Conservation (phyloP, 1,140 invertebrate genomes). For the Drosophila kanapiae region DNA sequence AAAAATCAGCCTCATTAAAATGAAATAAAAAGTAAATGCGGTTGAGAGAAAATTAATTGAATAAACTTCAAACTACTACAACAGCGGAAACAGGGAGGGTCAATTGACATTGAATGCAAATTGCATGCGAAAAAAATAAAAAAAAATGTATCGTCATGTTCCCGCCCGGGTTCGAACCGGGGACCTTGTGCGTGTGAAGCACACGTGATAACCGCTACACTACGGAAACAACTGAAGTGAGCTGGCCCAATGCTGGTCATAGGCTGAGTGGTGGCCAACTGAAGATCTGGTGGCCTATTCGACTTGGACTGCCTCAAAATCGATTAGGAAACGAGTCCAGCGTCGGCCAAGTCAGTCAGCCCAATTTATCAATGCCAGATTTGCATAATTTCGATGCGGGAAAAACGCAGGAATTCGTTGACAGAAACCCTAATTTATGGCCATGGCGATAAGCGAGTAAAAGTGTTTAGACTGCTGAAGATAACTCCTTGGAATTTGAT, state of each 20-base stretch:
- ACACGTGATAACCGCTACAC: slow-evolving; percentile 87
- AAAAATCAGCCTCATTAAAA: slow-evolving; percentile 71
- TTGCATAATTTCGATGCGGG: slow-evolving; percentile 66
- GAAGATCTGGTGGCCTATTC: slow-evolving; percentile 22
- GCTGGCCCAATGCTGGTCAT: neutral
- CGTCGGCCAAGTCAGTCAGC: neutral
- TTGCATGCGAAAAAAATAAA: slow-evolving; percentile 13
- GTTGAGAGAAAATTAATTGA: slow-evolving; percentile 29
- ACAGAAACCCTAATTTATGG: slow-evolving; percentile 69
- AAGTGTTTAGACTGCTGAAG: slow-evolving; percentile 58
- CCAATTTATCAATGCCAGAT: slow-evolving; percentile 65
- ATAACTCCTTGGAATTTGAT: slow-evolving; percentile 1
- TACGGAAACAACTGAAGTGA: slow-evolving; percentile 61
- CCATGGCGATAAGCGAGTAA: slow-evolving; percentile 69
- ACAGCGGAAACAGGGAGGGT: neutral
- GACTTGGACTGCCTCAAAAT: neutral
- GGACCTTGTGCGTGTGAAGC: slow-evolving; percentile 89
- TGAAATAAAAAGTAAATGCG: slow-evolving; percentile 48
- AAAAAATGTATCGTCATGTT: slow-evolving; percentile 76
- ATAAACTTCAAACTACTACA: slow-evolving; percentile 2
- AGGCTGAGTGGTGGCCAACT: neutral
- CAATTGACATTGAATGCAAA: slow-evolving; percentile 17
- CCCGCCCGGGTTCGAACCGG: slow-evolving; percentile 88
- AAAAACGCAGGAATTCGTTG: slow-evolving; percentile 49
- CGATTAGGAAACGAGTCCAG: slow-evolving; percentile 34